Evolutionary conservation across 2,888 invertebrate species (phyloP).

Genomic region (Abrostola triplasia): DNA sequence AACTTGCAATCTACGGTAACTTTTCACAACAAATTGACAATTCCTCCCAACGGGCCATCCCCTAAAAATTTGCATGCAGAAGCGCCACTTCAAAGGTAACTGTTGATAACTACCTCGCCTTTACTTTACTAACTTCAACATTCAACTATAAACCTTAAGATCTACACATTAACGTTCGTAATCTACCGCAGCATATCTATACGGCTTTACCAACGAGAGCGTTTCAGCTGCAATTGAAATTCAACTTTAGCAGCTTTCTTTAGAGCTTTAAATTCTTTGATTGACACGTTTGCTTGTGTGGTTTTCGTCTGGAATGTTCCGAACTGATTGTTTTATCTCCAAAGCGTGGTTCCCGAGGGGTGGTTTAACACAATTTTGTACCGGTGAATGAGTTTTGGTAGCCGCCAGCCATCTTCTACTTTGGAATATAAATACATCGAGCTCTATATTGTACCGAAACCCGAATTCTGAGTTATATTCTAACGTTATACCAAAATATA

Average conservation of each 20-base stretch:
- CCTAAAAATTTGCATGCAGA: constrained; percentile 86
- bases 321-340: constrained; percentile 77
- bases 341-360: constrained; percentile 75
- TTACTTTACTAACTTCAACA: constrained; percentile 23
- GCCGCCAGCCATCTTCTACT: constrained; percentile 82
- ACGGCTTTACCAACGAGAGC: constrained; percentile 23
- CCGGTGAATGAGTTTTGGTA: constrained; percentile 88
- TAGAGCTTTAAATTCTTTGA: neutral
- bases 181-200: constrained; percentile 17
- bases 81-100: constrained; percentile 87
- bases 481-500: too few relatives aligned
- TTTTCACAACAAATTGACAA: constrained; percentile 73
- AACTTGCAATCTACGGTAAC: constrained; percentile 48
- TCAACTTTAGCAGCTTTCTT: constrained; percentile 17
- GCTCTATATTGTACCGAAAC: neutral
- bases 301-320: constrained; percentile 10
- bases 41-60: constrained; percentile 66
- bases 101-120: constrained; percentile 77
- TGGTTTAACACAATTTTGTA: constrained; percentile 83
- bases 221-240: constrained; percentile 30
- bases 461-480: too few relatives aligned
- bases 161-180: neutral
- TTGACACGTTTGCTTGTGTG: constrained; percentile 15
- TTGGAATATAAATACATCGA: constrained; percentile 27
- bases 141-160: constrained; percentile 27